A percentile compares a stretch with the other conserved stretches of the same genome.
These are phyloP conservation scores for Chloropsis hardwickii DNA, from an alignment of 2,113 vertebrate genomes.

Conservation along the genomic window DNA sequence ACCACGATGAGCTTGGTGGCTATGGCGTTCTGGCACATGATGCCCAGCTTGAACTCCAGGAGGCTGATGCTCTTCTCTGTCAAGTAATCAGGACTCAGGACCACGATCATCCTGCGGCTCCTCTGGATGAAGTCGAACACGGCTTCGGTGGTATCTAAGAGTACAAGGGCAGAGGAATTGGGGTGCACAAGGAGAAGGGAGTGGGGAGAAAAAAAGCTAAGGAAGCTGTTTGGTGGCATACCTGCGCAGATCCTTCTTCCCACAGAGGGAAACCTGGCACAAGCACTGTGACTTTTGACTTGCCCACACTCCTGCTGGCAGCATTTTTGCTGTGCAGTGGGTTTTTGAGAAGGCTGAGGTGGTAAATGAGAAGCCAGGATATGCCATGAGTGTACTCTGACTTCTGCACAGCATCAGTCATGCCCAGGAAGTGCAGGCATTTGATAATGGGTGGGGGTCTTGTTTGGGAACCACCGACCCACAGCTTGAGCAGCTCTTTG, in stretches of 20 bases:
- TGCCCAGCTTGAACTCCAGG: slow-evolving; percentile 87
- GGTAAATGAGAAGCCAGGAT: background rate
- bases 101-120: slow-evolving; percentile 86
- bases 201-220: background rate
- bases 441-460: background rate
- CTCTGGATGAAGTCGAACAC: slow-evolving; percentile 86
- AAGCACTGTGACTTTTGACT: background rate
- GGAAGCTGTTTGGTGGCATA: background rate
- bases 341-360: background rate
- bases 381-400: background rate
- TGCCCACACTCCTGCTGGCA: background rate
- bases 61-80: slow-evolving; percentile 88
- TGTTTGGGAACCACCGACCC: background rate
- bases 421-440: background rate
- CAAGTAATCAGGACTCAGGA: slow-evolving; percentile 84
- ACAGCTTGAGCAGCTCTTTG: background rate
- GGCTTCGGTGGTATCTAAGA: slow-evolving; percentile 82
- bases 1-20: slow-evolving; percentile 80
- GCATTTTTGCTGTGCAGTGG: background rate
- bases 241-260: background rate
- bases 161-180: slow-evolving; percentile 13
- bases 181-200: background rate
- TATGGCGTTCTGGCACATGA: slow-evolving; percentile 82
- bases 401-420: background rate
- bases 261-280: background rate